Evolutionary conservation across 2,888 invertebrate genomes (phyloP), one percentile per base, ranked within the genome.

Genomic region (Leptinotarsa rubiginosa): DNA sequence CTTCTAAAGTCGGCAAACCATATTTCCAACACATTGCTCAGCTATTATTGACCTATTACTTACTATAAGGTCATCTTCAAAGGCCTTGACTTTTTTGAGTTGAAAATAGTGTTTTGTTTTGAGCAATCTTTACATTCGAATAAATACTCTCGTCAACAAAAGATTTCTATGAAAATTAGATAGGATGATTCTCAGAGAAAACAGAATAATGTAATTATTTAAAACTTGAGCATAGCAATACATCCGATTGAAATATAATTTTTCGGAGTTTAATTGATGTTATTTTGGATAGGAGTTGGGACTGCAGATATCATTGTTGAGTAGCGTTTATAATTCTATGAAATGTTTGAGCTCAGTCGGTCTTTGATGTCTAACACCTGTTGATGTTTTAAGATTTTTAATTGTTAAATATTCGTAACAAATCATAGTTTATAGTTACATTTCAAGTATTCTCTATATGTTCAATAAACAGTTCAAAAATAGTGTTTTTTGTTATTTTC

Each of bases 301-400:
- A 75, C 78, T 76, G 71, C 71, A 69, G 52, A 75, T 75, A 70
- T 70, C 59, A 70, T 73, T 78, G 76, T 78, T 78, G 73, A 75
- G 56, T 69, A 72, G 74, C 52, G 59, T 75, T 70, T 78, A 78
- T 72, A 67, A 75, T 74, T 78, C 56, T 73, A 75, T 74, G 68
- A 76, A 76, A 75, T 76, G 76, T 75, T 78, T 78, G 75, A 75
- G 68, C 69, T 71, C 64, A 72, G 54, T 77, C 73, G 65, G 75
- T 75, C 75, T 72, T 73, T 74, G 73, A 73, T 74, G 71, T 76
- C 76, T 78, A 78, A 78, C 78, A 78, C 78, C 77, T 78, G 78
- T 78, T 78, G 76, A 78, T 69, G 74, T 78, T 78, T 78, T 73
- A 73, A 78, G 76, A 78, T 75, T 77, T 78, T 78, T 76, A 78